A percentile compares a stretch with the other conserved stretches of the same genome.
phyloP scores from a whole-genome alignment of 2,797 vertebrate genomes.

The Mus caroli region DNA sequence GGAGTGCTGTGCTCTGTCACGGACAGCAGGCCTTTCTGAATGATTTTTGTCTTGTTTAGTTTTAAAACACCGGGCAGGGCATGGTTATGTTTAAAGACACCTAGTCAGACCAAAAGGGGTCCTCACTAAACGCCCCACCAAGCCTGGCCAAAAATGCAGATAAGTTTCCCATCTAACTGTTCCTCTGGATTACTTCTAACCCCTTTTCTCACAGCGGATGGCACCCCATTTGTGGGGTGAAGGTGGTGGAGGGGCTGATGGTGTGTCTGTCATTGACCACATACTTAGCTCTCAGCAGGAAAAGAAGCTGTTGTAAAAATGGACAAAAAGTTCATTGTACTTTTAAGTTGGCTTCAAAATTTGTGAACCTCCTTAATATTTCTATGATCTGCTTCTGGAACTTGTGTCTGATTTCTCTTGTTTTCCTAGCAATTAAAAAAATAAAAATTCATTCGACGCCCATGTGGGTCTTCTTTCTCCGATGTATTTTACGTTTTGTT shows the following conservation, averaged over 20 bases:
- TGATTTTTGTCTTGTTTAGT: slow-evolving; percentile 35
- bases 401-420: slow-evolving; percentile 8
- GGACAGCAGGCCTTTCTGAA: slow-evolving; percentile 50
- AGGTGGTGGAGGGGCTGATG: neutral
- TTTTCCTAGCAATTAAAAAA: neutral
- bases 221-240: neutral
- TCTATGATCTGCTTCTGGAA: slow-evolving; percentile 43
- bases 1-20: neutral
- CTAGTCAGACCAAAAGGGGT: slow-evolving; percentile 7
- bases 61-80: slow-evolving; percentile 54
- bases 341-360: slow-evolving; percentile 40
- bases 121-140: slow-evolving; percentile 54
- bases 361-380: neutral
- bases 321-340: neutral
- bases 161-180: slow-evolving; percentile 46
- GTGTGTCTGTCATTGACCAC: neutral
- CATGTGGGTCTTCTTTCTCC: no score
- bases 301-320: slow-evolving; percentile 51
- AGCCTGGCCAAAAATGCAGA: slow-evolving; percentile 63
- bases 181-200: slow-evolving; percentile 49
- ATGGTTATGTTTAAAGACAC: slow-evolving; percentile 59
- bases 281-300: slow-evolving; percentile 31
- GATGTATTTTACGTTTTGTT: neutral
- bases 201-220: slow-evolving; percentile 34
- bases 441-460: neutral